Evolutionary conservation across 2,888 invertebrate genomes (phyloP).

Genomic region (Dermolepida albohirtum): DNA sequence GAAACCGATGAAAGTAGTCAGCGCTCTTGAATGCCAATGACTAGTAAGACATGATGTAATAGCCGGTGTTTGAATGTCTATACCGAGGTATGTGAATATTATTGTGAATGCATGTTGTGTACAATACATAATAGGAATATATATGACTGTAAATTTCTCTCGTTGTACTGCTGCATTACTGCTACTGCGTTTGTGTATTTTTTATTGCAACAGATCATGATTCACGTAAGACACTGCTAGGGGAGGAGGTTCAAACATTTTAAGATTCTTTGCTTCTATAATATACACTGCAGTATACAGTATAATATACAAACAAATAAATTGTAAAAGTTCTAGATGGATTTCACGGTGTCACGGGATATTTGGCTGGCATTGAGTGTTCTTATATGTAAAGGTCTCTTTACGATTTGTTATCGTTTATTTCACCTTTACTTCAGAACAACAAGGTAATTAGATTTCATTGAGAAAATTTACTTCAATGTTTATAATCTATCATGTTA

Average conservation of each 20-base stretch:
- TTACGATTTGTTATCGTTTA: neutral
- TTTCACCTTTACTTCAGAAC: neutral
- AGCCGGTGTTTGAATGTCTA: slow-evolving; percentile 39
- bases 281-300: no score
- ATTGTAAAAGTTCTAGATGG: no score
- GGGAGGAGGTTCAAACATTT: no score
- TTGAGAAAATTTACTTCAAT: neutral
- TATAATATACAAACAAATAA: no score
- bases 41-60: slow-evolving; percentile 45
- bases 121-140: slow-evolving; percentile 40
- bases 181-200: slow-evolving; percentile 37
- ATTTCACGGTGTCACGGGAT: neutral
- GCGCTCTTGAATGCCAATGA: slow-evolving; percentile 47
- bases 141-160: slow-evolving; percentile 42
- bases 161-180: slow-evolving; percentile 20
- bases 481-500: no score
- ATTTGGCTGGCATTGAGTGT: neutral
- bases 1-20: slow-evolving; percentile 50
- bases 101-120: slow-evolving; percentile 39
- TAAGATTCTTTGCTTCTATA: no score
- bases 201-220: slow-evolving; percentile 40
- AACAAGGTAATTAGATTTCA: slow-evolving; percentile 5
- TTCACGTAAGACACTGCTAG: slow-evolving; percentile 10
- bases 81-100: slow-evolving; percentile 37
- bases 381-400: neutral